Evolutionary conservation across 2,888 invertebrate genomes (phyloP), one percentile per base, ranked within the genome.

Genomic region (Oxycera nigricornis): DNA sequence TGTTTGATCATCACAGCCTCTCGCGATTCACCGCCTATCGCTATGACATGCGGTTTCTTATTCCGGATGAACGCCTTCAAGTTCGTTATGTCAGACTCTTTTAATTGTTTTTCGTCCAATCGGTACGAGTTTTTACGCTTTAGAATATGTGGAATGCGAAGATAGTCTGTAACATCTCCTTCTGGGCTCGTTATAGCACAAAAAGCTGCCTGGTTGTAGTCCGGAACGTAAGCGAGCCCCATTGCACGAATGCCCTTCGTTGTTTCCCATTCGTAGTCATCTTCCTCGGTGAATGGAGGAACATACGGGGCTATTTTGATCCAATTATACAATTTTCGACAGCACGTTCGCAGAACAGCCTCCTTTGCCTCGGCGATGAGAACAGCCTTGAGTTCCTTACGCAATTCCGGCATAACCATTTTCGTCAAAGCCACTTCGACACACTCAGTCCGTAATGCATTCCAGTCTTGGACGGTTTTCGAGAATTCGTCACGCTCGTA

Each of bases 401-500:
- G 89, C 78, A 99, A 87, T 81, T 95, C 94, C 0, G 98, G 98
- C 82, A 96, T 91, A 2, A 99, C 90, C 83, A 97, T 92, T 81
- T 93, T 92, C 24, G 89, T 92, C 67, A 98, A 88, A 0, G 98
- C 97, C 76, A 94, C 87, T 80, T 95, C 94, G 0, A 98, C 93
- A 73, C 96, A 95, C 80, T 95, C 93, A 1, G 91, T 91, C 50
- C 99, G 88, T 67, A 97, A 83, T 1, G 91, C 90, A 86, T 99
- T 99, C 99, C 99, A 99, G 79, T 96, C 96, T 83, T 97, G 93
- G 0, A 96, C 96, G 78, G 92, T 92, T 79, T 94, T 94, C 79
- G 96, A 96, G 85, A 96, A 98, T 84, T 97, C 97, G 85, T 98
- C 98, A 89, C 92, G 80, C 46, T 84, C 82, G 77, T 83, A 86